phyloP scores from a whole-genome alignment of 2,888 invertebrate species.

The Gisinianus flammeolus region DNA sequence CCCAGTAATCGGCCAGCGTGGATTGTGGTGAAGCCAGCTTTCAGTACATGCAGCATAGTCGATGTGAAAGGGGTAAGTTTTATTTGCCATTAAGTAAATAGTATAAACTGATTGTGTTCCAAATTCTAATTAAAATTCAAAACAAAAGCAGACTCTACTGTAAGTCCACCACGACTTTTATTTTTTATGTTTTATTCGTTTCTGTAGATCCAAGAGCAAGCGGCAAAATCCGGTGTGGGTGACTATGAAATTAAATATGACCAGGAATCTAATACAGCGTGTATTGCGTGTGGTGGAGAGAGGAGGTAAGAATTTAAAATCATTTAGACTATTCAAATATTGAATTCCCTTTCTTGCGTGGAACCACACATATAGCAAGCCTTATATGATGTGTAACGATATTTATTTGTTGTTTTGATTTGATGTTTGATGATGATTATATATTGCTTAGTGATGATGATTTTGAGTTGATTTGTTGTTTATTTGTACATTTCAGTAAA shows the following conservation, averaged over 20 bases:
- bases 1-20: slow-evolving; percentile 64
- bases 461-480: too few relatives aligned
- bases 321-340: too few relatives aligned
- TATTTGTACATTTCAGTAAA: slow-evolving; percentile 10
- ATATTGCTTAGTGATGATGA: too few relatives aligned
- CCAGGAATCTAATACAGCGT: neutral
- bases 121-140: neutral
- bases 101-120: neutral
- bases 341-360: too few relatives aligned
- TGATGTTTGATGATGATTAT: neutral
- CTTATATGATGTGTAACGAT: too few relatives aligned
- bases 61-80: slow-evolving; percentile 3
- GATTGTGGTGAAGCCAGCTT: slow-evolving; percentile 61
- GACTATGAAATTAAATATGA: slow-evolving; percentile 9
- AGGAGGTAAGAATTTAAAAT: neutral
- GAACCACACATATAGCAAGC: too few relatives aligned
- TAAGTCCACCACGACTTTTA: too few relatives aligned
- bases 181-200: neutral
- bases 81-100: neutral
- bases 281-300: slow-evolving; percentile 5
- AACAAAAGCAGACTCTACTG: too few relatives aligned
- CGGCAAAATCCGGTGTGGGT: neutral
- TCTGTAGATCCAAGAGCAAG: neutral
- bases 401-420: neutral
- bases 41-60: neutral